A percentile compares a stretch with the other conserved stretches of the same genome.
phyloP scores from a whole-genome alignment of 2,888 invertebrate genomes.

The Tenthredo amoena region DNA sequence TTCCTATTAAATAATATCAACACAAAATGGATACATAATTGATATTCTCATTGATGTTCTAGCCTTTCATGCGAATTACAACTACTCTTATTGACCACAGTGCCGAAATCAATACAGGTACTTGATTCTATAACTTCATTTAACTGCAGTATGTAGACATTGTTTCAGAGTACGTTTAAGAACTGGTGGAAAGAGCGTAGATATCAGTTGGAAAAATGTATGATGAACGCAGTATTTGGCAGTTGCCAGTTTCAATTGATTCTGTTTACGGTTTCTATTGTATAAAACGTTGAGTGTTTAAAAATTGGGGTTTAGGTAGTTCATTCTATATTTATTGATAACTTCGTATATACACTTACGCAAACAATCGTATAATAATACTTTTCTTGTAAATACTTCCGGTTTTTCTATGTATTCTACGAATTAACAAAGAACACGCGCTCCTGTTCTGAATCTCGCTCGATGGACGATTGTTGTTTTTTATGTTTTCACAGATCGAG shows the following conservation, averaged over 20 bases:
- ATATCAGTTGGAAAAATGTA: background rate
- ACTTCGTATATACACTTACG: background rate
- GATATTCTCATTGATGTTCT: background rate
- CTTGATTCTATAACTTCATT: background rate
- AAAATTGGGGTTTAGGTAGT: constrained; percentile 19
- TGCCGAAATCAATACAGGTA: no score
- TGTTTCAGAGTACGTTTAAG: background rate
- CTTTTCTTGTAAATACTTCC: constrained; percentile 53
- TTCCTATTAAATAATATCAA: constrained; percentile 16
- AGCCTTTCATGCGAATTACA: background rate
- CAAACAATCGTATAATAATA: constrained; percentile 32
- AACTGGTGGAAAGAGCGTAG: background rate
- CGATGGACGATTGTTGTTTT: constrained; percentile 51
- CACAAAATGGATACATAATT: constrained; percentile 9
- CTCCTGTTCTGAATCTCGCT: constrained; percentile 51
- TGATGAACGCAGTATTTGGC: background rate
- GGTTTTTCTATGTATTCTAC: constrained; percentile 51
- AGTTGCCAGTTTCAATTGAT: background rate
- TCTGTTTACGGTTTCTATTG: constrained; percentile 12
- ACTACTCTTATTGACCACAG: background rate
- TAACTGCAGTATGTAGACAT: background rate
- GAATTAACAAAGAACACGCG: constrained; percentile 48
- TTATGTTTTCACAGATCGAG: constrained; percentile 56
- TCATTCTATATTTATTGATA: constrained; percentile 43
- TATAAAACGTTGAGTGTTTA: constrained; percentile 34